phyloP scores from a whole-genome alignment of 2,888 invertebrate genomes.

The Notocelia uddmanniana region DNA sequence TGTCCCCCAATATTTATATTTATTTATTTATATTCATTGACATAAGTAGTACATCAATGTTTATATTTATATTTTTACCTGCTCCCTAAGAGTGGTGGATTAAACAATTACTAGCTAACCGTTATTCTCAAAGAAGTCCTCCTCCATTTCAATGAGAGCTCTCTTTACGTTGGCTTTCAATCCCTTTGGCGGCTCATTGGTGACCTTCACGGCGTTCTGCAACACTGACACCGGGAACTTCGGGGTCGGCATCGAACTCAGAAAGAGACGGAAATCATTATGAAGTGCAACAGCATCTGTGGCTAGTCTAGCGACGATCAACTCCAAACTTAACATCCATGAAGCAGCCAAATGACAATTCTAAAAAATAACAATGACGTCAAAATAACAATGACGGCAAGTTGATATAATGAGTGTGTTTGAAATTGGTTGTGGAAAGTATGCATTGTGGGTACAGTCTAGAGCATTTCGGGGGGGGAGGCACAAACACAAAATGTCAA shows the following conservation, averaged over 20 bases:
- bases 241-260: slow-evolving; percentile 95
- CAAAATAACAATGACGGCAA: too few species aligned
- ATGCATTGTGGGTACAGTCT: too few species aligned
- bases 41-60: too few species aligned
- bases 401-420: background rate
- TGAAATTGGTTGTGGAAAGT: too few species aligned
- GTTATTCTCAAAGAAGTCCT: slow-evolving; percentile 93
- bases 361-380: slow-evolving; percentile 73
- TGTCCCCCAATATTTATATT: too few species aligned
- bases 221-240: slow-evolving; percentile 96
- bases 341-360: slow-evolving; percentile 97
- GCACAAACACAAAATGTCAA: too few species aligned
- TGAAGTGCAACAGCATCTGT: slow-evolving; percentile 89
- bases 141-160: slow-evolving; percentile 91
- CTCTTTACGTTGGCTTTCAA: slow-evolving; percentile 94
- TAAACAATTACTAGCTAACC: slow-evolving; percentile 69
- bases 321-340: slow-evolving; percentile 95
- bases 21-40: too few species aligned
- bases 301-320: slow-evolving; percentile 90
- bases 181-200: slow-evolving; percentile 97
- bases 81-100: too few species aligned
- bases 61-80: too few species aligned
- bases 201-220: slow-evolving; percentile 97
- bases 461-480: too few species aligned
- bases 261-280: slow-evolving; percentile 91